Percentiles rank a stretch among this genome's conserved stretches.
These are phyloP conservation scores for Camarhynchus parvulus DNA, from an alignment of 2,113 vertebrate species.

Conservation along the genomic window DNA sequence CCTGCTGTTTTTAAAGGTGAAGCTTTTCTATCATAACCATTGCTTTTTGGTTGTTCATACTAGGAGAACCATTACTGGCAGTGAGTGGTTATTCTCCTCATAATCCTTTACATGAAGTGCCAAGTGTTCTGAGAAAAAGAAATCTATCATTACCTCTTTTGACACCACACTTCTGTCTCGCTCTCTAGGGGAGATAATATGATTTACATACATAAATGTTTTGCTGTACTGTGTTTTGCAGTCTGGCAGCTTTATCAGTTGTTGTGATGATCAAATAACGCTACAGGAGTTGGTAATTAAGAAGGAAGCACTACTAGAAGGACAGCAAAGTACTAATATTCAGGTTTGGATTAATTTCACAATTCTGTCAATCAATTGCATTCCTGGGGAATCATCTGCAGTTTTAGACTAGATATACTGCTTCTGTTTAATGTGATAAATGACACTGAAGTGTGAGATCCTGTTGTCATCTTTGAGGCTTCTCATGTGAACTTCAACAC, in stretches of 20 bases:
- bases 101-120: not conserved
- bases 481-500: not conserved
- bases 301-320: not conserved
- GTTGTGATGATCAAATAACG: not conserved
- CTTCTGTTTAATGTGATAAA: not conserved
- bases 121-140: not conserved
- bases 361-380: not conserved
- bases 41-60: not conserved
- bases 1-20: not conserved
- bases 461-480: not conserved
- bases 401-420: not conserved
- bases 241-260: not conserved
- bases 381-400: not conserved
- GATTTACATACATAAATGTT: not conserved
- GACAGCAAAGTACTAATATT: not conserved
- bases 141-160: not conserved
- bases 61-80: not conserved
- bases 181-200: not conserved
- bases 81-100: not conserved
- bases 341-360: not conserved
- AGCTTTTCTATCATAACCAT: not conserved
- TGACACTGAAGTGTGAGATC: not conserved
- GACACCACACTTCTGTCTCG: not conserved
- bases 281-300: not conserved
- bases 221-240: not conserved